These are phyloP conservation scores for Ctenoplectra terminalis DNA, from an alignment of 1,140 invertebrate species.

Conservation along the genomic window DNA sequence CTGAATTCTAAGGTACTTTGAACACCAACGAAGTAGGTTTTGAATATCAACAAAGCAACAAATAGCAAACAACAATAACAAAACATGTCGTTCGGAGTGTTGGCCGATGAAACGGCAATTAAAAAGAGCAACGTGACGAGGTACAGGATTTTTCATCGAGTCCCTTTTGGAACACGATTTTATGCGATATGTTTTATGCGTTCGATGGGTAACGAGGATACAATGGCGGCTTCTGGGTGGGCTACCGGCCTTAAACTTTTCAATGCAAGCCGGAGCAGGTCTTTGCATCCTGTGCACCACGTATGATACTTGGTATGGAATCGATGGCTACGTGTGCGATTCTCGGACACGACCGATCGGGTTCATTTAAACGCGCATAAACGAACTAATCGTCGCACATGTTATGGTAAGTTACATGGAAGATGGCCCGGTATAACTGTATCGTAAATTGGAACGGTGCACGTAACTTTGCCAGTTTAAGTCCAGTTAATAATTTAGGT, in stretches of 20 bases:
- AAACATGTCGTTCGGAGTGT: background rate
- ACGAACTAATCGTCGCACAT: background rate
- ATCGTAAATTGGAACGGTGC: background rate
- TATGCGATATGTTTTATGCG: conserved; percentile 50
- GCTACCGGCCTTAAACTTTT: conserved; percentile 49
- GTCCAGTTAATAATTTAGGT: too few relatives aligned
- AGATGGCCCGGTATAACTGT: background rate
- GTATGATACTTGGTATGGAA: conserved; percentile 17
- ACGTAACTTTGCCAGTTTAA: too few relatives aligned
- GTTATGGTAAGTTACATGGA: background rate
- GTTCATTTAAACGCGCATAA: conserved; percentile 1
- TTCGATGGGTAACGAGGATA: conserved; percentile 48
- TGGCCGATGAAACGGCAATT: background rate
- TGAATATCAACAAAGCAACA: too few relatives aligned
- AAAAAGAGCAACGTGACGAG: background rate
- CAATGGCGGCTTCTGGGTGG: conserved; percentile 52
- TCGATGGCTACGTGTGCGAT: conserved; percentile 11
- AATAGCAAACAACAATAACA: background rate
- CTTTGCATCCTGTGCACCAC: conserved; percentile 16
- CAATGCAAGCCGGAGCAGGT: conserved; percentile 19
- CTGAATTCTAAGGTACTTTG: too few relatives aligned
- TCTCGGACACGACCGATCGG: background rate
- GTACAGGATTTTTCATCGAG: background rate
- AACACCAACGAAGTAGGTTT: too few relatives aligned
- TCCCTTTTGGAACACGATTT: conserved; percentile 24